Evolutionary conservation across 2,113 vertebrate genomes (phyloP).

Genomic region (Hippocampus mohnikei): DNA sequence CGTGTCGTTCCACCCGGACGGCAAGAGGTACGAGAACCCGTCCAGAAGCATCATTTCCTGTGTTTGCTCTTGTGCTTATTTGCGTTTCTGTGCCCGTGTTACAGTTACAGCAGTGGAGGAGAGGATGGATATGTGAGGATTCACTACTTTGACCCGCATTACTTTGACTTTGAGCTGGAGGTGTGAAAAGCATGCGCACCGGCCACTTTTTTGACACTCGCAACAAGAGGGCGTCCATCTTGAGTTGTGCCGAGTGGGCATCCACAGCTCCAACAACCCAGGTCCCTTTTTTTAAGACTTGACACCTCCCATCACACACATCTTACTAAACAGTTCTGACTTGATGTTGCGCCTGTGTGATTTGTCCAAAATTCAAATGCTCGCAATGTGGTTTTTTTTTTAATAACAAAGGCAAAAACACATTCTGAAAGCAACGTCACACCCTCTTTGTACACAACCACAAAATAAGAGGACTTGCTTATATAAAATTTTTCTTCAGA

Average conservation of each 20-base stretch:
- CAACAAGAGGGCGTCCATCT: not conserved
- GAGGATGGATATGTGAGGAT: constrained; percentile 95
- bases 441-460: not conserved
- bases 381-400: constrained; percentile 40
- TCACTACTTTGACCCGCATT: constrained; percentile 94
- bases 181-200: constrained; percentile 59
- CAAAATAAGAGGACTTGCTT: not conserved
- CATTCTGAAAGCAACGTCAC: constrained; percentile 29
- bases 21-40: constrained; percentile 82
- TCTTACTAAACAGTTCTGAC: constrained; percentile 28
- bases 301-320: not conserved
- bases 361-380: not conserved
- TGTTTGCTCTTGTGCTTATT: not conserved
- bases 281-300: not conserved
- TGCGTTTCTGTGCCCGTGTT: not conserved
- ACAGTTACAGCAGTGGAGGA: constrained; percentile 94
- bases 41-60: not conserved
- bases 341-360: constrained; percentile 9
- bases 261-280: not conserved
- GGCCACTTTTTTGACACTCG: not conserved
- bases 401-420: constrained; percentile 64
- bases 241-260: not conserved
- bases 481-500: not conserved
- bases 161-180: constrained; percentile 98
- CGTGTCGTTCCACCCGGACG: constrained; percentile 94